phyloP scores from a whole-genome alignment of 2,888 invertebrate genomes.

The Meteorus colon region DNA sequence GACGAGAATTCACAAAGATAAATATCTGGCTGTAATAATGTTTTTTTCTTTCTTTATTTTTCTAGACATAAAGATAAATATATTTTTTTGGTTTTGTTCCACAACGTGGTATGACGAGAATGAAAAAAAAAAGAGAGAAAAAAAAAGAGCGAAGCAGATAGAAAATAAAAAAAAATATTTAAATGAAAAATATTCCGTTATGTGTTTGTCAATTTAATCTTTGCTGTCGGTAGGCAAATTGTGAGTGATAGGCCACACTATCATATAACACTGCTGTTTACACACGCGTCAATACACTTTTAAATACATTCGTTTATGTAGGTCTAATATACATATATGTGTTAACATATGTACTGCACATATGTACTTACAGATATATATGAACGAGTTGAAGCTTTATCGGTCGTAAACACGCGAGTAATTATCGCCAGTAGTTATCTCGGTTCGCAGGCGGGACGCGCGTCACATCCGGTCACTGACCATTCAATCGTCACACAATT shows the following conservation, averaged over 20 bases:
- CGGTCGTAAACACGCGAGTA: conserved; percentile 67
- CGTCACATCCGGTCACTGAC: conserved; percentile 70
- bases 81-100: background rate
- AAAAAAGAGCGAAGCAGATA: background rate
- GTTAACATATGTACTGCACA: background rate
- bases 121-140: background rate
- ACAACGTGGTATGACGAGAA: background rate
- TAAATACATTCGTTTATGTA: background rate
- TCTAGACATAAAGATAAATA: background rate
- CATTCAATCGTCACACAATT: conserved; percentile 66
- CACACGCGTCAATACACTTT: conserved; percentile 3
- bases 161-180: no score
- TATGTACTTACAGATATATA: conserved; percentile 22
- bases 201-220: background rate
- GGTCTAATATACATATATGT: background rate
- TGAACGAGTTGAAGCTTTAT: conserved; percentile 55
- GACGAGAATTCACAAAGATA: background rate
- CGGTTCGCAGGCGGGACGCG: conserved; percentile 60
- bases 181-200: background rate
- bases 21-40: background rate
- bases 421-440: conserved; percentile 64
- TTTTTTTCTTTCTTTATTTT: background rate
- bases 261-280: background rate
- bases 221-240: background rate
- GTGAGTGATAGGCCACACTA: background rate